Conservation (phyloP, 2,888 invertebrate genomes). For the Nesidiocoris tenuis region DNA sequence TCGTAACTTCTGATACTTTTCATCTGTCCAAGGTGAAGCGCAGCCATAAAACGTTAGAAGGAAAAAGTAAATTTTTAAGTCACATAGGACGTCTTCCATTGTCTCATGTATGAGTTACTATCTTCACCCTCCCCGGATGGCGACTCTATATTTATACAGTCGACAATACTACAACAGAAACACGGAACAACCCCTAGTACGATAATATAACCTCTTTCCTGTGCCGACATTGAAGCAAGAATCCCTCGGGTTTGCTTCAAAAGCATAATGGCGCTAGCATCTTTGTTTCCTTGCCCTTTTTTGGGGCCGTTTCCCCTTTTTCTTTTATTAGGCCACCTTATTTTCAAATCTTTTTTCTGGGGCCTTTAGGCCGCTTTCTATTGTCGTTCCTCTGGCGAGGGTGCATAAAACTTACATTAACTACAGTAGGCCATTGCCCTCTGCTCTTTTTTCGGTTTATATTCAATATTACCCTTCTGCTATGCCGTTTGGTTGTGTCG, state of each 20-base stretch:
- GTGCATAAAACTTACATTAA: background rate
- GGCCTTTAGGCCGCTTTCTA: background rate
- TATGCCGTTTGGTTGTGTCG: too few species aligned
- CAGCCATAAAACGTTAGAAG: background rate
- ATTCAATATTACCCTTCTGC: too few species aligned
- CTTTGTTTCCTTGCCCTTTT: background rate
- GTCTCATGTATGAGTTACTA: background rate
- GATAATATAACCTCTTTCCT: background rate
- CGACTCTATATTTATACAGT: background rate
- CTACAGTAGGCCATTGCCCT: background rate
- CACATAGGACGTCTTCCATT: too few species aligned
- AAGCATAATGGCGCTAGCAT: background rate
- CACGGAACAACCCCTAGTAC: background rate
- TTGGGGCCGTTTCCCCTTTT: background rate
- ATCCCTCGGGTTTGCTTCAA: background rate
- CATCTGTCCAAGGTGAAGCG: background rate
- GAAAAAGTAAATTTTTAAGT: background rate
- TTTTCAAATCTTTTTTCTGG: background rate
- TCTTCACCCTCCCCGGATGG: background rate
- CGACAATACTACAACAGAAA: background rate
- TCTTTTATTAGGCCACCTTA: background rate
- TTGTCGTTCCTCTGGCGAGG: background rate
- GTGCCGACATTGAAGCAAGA: background rate
- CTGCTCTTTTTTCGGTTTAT: background rate
- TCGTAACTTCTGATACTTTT: too few species aligned